Conservation (phyloP, 2,888 invertebrate genomes). For the Patella caerulea region DNA sequence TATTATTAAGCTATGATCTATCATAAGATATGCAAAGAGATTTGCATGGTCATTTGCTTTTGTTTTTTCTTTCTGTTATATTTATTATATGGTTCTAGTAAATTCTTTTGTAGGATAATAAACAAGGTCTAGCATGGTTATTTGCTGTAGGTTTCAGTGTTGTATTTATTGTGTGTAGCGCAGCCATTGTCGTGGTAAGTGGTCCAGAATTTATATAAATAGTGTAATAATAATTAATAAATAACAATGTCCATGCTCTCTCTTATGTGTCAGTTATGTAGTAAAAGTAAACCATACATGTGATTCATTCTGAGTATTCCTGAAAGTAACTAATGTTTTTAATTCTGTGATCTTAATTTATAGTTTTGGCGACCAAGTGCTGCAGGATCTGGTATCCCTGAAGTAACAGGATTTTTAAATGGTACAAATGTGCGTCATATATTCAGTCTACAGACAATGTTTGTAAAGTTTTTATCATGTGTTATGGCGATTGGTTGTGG, state of each 20-base stretch:
- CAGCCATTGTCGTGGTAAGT: conserved; percentile 65
- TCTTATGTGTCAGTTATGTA: too few relatives aligned
- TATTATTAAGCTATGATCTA: too few relatives aligned
- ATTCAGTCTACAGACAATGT: conserved; percentile 68
- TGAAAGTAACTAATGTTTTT: too few relatives aligned
- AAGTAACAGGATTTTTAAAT: conserved; percentile 71
- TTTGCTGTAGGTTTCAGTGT: conserved; percentile 62
- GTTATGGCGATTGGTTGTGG: conserved; percentile 71
- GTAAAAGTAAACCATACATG: too few relatives aligned
- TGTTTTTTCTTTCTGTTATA: not conserved
- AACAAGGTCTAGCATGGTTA: conserved; percentile 55
- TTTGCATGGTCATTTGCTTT: too few relatives aligned
- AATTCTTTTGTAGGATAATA: conserved; percentile 41
- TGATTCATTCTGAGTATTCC: too few relatives aligned
- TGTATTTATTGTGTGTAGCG: conserved; percentile 58
- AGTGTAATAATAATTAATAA: too few relatives aligned
- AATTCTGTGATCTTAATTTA: conserved; percentile 18
- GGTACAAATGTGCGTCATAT: conserved; percentile 70
- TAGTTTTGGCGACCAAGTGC: conserved; percentile 66
- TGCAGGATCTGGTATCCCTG: conserved; percentile 69
- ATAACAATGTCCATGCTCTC: too few relatives aligned
- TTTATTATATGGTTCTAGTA: not conserved
- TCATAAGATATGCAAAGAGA: too few relatives aligned
- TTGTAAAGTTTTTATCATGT: conserved; percentile 70
- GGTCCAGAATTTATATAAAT: not conserved